Conservation (phyloP, 2,797 vertebrate species). For the Periophthalmus magnuspinnatus region DNA sequence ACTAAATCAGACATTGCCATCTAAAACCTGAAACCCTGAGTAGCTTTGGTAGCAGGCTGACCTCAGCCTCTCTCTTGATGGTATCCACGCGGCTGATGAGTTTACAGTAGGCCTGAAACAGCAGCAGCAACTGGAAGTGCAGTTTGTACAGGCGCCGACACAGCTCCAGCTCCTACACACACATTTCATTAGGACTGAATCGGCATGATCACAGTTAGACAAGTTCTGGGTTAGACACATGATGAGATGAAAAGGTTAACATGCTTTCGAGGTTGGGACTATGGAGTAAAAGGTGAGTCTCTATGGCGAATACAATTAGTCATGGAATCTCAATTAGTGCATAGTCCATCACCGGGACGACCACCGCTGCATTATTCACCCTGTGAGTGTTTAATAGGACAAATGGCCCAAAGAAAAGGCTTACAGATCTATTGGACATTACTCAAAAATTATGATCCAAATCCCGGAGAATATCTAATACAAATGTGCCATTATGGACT, state of each 20-base stretch:
- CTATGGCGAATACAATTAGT: conserved; percentile 46
- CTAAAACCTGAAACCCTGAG: neutral
- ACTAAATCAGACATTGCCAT: neutral
- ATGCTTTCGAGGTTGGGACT: conserved; percentile 24
- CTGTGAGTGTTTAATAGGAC: conserved; percentile 2
- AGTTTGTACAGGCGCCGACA: conserved; percentile 95
- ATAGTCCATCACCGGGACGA: conserved; percentile 32
- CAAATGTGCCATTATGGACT: conserved; percentile 13
- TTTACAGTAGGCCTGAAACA: conserved; percentile 98
- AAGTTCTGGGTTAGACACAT: conserved; percentile 67
- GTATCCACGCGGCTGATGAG: conserved; percentile 92
- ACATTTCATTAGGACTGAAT: conserved; percentile 7
- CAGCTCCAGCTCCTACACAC: conserved; percentile 91
- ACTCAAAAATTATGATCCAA: conserved; percentile 17
- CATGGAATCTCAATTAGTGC: conserved; percentile 38
- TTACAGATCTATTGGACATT: conserved; percentile 3
- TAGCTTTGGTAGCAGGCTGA: conserved; percentile 61
- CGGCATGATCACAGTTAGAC: conserved; percentile 35
- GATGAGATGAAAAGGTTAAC: conserved; percentile 64
- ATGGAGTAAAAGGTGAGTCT: conserved; percentile 34
- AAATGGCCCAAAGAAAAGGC: conserved; percentile 8
- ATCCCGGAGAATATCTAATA: conserved; percentile 38
- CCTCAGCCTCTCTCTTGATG: conserved; percentile 94
- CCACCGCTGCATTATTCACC: conserved; percentile 2
- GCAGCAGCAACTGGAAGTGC: conserved; percentile 96